phyloP scores from a whole-genome alignment of 2,797 vertebrate genomes.

The Lagodon rhomboides region DNA sequence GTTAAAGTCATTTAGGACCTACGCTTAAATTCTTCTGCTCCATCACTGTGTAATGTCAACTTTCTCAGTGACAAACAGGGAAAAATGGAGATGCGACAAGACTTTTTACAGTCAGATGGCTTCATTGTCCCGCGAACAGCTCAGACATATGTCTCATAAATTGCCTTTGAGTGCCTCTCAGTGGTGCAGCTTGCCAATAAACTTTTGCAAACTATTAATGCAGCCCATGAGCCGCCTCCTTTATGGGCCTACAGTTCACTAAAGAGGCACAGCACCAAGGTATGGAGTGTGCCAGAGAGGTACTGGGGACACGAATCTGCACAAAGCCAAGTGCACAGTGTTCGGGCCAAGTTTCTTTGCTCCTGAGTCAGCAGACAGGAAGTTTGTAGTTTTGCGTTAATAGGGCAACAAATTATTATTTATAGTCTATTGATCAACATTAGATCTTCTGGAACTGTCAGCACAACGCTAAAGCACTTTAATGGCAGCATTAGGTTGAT shows the following conservation, averaged over 20 bases:
- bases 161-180: conserved; percentile 16
- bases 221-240: conserved; percentile 15
- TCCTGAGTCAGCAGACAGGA: conserved; percentile 47
- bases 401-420: conserved; percentile 29
- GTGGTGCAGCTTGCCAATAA: conserved; percentile 30
- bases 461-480: conserved; percentile 9
- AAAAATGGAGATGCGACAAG: neutral
- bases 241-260: conserved; percentile 36
- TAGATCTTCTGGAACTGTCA: conserved; percentile 2
- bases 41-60: neutral
- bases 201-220: conserved; percentile 44
- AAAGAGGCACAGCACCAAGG: conserved; percentile 1
- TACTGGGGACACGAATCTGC: conserved; percentile 3
- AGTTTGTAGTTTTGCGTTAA: conserved; percentile 5
- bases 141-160: conserved; percentile 24
- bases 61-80: conserved; percentile 15
- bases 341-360: conserved; percentile 30
- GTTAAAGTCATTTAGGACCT: neutral
- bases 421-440: conserved; percentile 24
- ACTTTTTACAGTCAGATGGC: conserved; percentile 9
- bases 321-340: conserved; percentile 1
- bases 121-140: conserved; percentile 26
- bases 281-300: conserved; percentile 27
- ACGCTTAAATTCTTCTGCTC: neutral
- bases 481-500: neutral